phyloP scores from a whole-genome alignment of 2,888 invertebrate genomes.

The Ormia ochracea region DNA sequence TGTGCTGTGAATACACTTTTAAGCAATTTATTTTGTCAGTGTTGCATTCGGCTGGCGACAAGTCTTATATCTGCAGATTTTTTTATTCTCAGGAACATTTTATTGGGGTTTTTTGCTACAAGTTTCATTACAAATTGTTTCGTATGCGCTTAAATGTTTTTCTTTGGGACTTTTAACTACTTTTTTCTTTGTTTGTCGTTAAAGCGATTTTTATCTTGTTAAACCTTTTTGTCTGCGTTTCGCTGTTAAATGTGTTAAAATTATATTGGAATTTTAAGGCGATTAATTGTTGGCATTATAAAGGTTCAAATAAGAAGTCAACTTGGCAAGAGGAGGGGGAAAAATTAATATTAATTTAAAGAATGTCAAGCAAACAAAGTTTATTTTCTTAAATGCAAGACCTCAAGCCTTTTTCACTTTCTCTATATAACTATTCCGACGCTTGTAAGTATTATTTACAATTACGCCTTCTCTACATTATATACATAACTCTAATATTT shows the following conservation, averaged over 20 bases:
- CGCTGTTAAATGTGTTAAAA: slow-evolving; percentile 34
- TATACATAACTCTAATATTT: no score
- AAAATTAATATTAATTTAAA: background rate
- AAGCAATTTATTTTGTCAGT: slow-evolving; percentile 1
- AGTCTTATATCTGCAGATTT: background rate
- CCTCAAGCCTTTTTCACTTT: background rate
- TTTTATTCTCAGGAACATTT: background rate
- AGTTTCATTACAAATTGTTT: slow-evolving; percentile 64
- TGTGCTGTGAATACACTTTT: no score
- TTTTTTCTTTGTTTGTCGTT: slow-evolving; percentile 24
- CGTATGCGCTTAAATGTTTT: slow-evolving; percentile 65
- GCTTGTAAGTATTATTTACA: no score
- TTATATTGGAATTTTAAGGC: slow-evolving; percentile 54
- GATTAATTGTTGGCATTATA: slow-evolving; percentile 29
- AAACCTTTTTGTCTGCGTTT: slow-evolving; percentile 41
- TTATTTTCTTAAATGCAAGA: background rate
- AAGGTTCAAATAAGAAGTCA: background rate
- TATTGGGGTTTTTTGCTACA: slow-evolving; percentile 31
- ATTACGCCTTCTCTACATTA: no score
- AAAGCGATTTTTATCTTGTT: slow-evolving; percentile 48
- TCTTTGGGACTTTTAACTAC: slow-evolving; percentile 47
- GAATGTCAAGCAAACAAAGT: background rate
- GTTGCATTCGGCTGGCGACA: slow-evolving; percentile 32
- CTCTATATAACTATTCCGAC: no score
- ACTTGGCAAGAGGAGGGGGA: background rate